Percentiles rank a stretch among this genome's conserved stretches.
Evolutionary conservation across 2,113 vertebrate genomes (phyloP).

Genomic region (Caloenas nicobarica): DNA sequence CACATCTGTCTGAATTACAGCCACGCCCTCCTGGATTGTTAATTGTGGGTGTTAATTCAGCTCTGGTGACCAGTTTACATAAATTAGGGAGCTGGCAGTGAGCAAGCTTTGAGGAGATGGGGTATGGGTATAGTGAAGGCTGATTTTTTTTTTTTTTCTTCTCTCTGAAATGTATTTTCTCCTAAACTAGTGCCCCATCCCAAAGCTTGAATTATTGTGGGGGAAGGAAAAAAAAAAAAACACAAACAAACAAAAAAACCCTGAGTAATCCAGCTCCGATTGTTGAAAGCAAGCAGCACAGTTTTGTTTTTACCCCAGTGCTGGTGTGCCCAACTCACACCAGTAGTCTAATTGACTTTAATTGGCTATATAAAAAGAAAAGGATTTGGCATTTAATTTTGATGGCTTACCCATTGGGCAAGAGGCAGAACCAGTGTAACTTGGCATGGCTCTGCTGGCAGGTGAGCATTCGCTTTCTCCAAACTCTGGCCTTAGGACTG

Average conservation of each 20-base stretch:
- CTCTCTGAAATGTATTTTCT: not conserved
- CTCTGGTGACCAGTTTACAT: constrained; percentile 56
- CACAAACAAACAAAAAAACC: not conserved
- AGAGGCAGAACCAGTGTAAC: not conserved
- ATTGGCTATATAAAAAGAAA: not conserved
- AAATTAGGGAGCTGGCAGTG: constrained; percentile 63
- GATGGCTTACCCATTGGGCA: not conserved
- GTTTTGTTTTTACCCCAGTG: not conserved
- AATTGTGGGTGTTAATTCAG: constrained; percentile 73
- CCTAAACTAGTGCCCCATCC: not conserved
- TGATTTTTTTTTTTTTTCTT: not conserved
- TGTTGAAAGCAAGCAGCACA: not conserved
- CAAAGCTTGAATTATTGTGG: not conserved
- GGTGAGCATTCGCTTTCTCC: not conserved
- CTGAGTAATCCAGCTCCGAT: not conserved
- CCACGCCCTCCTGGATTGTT: constrained; percentile 58
- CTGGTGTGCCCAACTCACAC: not conserved
- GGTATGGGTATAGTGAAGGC: not conserved
- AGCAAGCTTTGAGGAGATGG: constrained; percentile 37
- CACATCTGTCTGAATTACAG: constrained; percentile 69
- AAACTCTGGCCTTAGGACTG: not conserved
- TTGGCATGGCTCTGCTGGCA: not conserved
- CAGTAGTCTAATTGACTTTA: not conserved
- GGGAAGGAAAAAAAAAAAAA: no score
- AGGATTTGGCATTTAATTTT: not conserved